Conservation (phyloP, 2,797 vertebrate genomes). For the Numenius phaeopus region DNA sequence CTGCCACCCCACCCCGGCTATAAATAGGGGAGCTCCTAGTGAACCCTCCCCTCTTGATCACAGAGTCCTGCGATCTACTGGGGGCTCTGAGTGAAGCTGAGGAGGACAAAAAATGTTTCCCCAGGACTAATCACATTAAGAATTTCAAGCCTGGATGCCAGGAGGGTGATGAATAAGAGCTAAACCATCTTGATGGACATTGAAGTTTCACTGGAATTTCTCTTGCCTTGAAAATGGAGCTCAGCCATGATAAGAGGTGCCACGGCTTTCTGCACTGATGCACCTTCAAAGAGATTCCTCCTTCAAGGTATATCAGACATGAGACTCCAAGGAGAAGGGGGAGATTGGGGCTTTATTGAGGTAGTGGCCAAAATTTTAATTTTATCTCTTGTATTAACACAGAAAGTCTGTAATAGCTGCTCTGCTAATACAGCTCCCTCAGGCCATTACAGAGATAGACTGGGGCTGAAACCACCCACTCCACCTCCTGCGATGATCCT, state of each 20-base stretch:
- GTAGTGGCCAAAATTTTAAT: background rate
- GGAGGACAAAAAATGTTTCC: background rate
- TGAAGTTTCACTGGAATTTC: slow-evolving; percentile 27
- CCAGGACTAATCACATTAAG: background rate
- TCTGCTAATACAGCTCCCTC: background rate
- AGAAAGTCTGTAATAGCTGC: background rate
- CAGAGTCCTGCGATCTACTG: background rate
- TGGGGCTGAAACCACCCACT: background rate
- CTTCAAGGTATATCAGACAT: background rate
- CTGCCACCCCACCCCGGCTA: background rate
- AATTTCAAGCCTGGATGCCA: slow-evolving; percentile 39
- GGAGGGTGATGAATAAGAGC: slow-evolving; percentile 29
- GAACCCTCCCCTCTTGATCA: background rate
- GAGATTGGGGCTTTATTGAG: background rate
- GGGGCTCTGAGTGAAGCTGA: background rate
- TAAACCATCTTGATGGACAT: slow-evolving; percentile 36
- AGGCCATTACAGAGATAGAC: background rate
- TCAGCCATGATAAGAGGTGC: background rate
- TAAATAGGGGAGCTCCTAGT: background rate
- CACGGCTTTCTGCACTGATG: background rate
- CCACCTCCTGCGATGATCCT: background rate
- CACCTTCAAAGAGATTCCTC: slow-evolving; percentile 27
- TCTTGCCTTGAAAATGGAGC: background rate
- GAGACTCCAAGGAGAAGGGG: background rate
- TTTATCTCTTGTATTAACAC: background rate